These are phyloP conservation scores for Aspidoscelis tigris DNA, from an alignment of 2,113 vertebrate genomes.

Conservation along the genomic window DNA sequence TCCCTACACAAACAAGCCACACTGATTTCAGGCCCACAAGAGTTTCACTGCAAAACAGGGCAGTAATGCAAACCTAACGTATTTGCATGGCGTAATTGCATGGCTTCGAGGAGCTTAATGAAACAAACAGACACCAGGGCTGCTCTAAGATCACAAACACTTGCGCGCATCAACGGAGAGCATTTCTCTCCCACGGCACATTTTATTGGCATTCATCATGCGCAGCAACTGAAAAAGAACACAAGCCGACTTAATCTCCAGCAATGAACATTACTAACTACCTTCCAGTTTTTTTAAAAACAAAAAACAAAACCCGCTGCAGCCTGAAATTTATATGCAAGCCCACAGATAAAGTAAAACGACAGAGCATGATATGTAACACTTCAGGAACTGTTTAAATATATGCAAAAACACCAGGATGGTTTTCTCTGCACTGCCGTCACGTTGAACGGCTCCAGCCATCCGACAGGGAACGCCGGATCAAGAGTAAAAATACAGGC, in stretches of 20 bases:
- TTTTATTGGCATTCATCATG: slow-evolving; percentile 42
- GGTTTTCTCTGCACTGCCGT: slow-evolving; percentile 53
- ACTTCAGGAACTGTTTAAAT: slow-evolving; percentile 22
- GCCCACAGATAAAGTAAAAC: background rate
- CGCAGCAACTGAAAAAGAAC: slow-evolving; percentile 29
- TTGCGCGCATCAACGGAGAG: slow-evolving; percentile 36
- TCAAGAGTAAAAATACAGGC: background rate
- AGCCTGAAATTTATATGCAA: slow-evolving; percentile 27
- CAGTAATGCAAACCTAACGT: slow-evolving; percentile 75
- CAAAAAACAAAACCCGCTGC: background rate
- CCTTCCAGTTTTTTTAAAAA: slow-evolving; percentile 23
- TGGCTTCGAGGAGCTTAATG: slow-evolving; percentile 75
- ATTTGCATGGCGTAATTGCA: slow-evolving; percentile 79
- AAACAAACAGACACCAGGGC: slow-evolving; percentile 73
- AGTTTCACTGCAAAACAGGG: slow-evolving; percentile 65
- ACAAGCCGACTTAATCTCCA: slow-evolving; percentile 63
- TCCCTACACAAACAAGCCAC: slow-evolving; percentile 47
- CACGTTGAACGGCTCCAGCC: background rate
- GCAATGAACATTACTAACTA: slow-evolving; percentile 47
- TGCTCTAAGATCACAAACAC: slow-evolving; percentile 51
- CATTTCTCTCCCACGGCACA: slow-evolving; percentile 37
- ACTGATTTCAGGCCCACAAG: slow-evolving; percentile 70
- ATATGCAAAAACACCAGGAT: background rate
- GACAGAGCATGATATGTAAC: background rate
- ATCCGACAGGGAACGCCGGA: slow-evolving; percentile 30